Base-by-base conservation (phyloP, 2,113 vertebrate genomes). In the Fregata magnificens region DNA sequence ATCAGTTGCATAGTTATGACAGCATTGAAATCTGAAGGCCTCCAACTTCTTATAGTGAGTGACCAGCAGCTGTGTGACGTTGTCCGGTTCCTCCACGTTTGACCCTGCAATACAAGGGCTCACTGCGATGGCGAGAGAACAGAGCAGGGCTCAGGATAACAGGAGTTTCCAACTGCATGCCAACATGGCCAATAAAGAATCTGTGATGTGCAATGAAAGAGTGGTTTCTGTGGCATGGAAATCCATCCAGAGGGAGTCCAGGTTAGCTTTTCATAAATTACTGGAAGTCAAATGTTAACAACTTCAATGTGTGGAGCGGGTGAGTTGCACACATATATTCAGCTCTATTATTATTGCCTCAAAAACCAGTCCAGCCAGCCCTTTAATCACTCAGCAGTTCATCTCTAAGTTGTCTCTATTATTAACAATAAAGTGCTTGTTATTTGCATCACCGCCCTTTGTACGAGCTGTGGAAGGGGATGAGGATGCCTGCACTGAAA, bases 381-480 rank as follows among this genome's bases (percentile, higher is more conserved):
- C 40, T 86, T 85, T 59, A 90, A 93, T 96, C 62, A 40, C 82
- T 82, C 82, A 72, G 93, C 85, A 38, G 71, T 58, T 95, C 80
- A 40, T 49, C 76, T 77, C 63, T 5, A 63, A 81, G 77, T 81
- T 83, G 49, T 24, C 67, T 86, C 67, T 73, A 5, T 86, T 58
- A 86, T 77, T 70, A 95, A 88, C 45, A 77, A 80, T 25, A 44
- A 83, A 77, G 53, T 26, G 40, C 83, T 72, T 9, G 8, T 20
- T 62, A 34, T 45, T 81, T 15, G 50, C 65, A 81, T 26, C 1
- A 0, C 34, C 18, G 5, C 63, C 45, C 82, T 81, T 65, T 61
- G 80, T 21, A 49, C 76, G 61, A 73, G 67, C 66, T 19, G 24
- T 5, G 65, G 79, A 40, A 52, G n/a, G 53, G 34, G 59, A 12